Evolutionary conservation across 2,797 vertebrate genomes (phyloP), one percentile per base, ranked within the genome.

Genomic region (Botia kubotai): DNA sequence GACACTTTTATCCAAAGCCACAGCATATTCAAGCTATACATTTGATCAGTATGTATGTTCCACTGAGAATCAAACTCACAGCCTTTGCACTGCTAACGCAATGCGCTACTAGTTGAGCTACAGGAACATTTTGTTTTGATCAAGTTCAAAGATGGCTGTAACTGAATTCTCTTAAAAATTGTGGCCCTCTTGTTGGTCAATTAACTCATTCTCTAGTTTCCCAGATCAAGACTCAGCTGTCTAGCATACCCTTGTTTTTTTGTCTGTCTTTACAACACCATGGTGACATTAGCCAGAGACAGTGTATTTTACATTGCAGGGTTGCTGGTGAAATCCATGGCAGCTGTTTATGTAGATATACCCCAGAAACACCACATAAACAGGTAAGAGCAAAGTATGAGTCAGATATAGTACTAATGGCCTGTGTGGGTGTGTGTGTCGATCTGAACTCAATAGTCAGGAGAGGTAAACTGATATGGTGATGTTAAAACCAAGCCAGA

Each of bases 201-300:
- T 63, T 33, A 16, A 21, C n/a, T 33, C 33, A 48, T 71, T 82
- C 46, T 72, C 74, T 85, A 83, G 79, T 88, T 84, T 85, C 77
- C 19, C 71, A 70, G 88, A 89, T 89, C 90, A 87, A 89, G 85
- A 84, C 87, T 83, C 86, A 85, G 83, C 79, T 57, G 87, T 89
- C 90, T 90, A 87, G 83, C 60, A 88, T 91, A 86, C 76, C 85
- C 88, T 85, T 90, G 87, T 92, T 92, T 82, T 70, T 86, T 1
- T 11, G n/a, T 67, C 81, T 68, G 36, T 60, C 83, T 83, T 88
- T 83, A 83, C 76, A 83, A 87, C 88, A 88, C 86, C 90, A 84
- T 89, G 86, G 87, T 91, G 91, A 94, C 87, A 90, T 89, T 91
- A 87, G 86, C 88, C 92, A 93, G 91, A 89, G 72, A 88, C 88